Evolutionary conservation across 2,888 invertebrate genomes (phyloP), one percentile per base, ranked within the genome.

Genomic region (Monochamus alternatus): DNA sequence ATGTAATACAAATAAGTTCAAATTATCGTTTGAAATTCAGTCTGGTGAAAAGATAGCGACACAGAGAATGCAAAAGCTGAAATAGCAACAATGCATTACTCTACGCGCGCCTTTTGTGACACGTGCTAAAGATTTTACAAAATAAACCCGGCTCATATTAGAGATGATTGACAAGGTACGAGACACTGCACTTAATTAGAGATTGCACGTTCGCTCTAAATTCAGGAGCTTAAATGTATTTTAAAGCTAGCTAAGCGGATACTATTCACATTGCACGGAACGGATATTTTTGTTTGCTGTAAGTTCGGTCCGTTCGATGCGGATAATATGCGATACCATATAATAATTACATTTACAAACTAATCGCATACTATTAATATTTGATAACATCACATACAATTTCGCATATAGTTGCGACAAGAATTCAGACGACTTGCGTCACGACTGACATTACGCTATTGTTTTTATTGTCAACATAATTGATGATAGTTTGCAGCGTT

Each of bases 101-200:
- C 14, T 67, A 32, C 31, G 31, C 9, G 14, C 14, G n/a, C 52
- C 52, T 52, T 55, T 10, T 32, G 66, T 52, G 55, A 67, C 66
- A 67, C 66, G 66, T 67, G 66, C 66, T 67, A 52, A 67, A 55
- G 66, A 55, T 67, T 67, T 67, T 67, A 51, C 7, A 52, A 67
- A 67, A 52, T 55, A 67, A 55, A 31, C 66, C 32, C n/a, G 9
- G 66, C 55, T 55, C 8, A 52, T 67, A 67, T 32, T 31, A 30
- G 52, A 52, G 66, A 22, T 22, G 22, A 67, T 67, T 67, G 66
- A 67, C 66, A 67, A 67, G 66, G n/a, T 67, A 55, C 52, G 52
- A 66, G 66, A 67, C 52, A 55, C 52, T 67, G 38, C 52, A 12
- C 32, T 51, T 67, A 67, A 67, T 67, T 67, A 32, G 52, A 32